Conservation (phyloP, 2,888 invertebrate genomes). For the Trichogramma dendrolimi region DNA sequence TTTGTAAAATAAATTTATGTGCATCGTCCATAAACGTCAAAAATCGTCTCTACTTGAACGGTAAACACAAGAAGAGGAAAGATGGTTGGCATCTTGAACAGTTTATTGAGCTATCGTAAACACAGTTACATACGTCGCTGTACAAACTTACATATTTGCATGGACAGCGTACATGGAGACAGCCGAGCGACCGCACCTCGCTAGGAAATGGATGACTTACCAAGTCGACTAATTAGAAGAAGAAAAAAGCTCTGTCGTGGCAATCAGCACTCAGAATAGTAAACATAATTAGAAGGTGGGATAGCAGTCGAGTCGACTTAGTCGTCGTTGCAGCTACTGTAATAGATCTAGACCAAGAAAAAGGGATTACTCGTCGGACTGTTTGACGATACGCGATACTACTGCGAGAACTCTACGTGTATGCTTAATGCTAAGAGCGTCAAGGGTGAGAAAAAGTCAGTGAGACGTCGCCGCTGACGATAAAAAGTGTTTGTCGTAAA, state of each 20-base stretch:
- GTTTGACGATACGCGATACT: slow-evolving; percentile 50
- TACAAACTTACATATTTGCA: too few species aligned
- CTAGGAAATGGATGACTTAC: slow-evolving; percentile 36
- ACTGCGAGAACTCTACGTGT: slow-evolving; percentile 27
- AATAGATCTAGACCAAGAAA: slow-evolving; percentile 22
- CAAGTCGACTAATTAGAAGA: slow-evolving; percentile 45
- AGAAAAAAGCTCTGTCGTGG: slow-evolving; percentile 26
- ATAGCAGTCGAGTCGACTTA: too few species aligned
- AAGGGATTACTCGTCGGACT: slow-evolving; percentile 39
- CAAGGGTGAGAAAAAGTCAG: slow-evolving; percentile 18
- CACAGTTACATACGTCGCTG: too few species aligned
- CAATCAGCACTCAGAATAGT: slow-evolving; percentile 43
- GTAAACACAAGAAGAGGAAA: too few species aligned
- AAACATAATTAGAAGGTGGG: slow-evolving; percentile 49
- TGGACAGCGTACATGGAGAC: too few species aligned
- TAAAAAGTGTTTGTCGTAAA: slow-evolving; percentile 43
- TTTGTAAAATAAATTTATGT: too few species aligned
- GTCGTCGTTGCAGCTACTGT: slow-evolving; percentile 1
- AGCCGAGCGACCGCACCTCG: slow-evolving; percentile 12
- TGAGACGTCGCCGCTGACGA: slow-evolving; percentile 34
- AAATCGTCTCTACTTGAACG: too few species aligned
- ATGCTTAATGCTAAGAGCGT: neutral
- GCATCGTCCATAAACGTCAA: too few species aligned
- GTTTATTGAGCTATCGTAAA: too few species aligned
- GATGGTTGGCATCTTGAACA: too few species aligned